Base-by-base conservation (phyloP, 2,888 invertebrate genomes). In the Apamea monoglypha region DNA sequence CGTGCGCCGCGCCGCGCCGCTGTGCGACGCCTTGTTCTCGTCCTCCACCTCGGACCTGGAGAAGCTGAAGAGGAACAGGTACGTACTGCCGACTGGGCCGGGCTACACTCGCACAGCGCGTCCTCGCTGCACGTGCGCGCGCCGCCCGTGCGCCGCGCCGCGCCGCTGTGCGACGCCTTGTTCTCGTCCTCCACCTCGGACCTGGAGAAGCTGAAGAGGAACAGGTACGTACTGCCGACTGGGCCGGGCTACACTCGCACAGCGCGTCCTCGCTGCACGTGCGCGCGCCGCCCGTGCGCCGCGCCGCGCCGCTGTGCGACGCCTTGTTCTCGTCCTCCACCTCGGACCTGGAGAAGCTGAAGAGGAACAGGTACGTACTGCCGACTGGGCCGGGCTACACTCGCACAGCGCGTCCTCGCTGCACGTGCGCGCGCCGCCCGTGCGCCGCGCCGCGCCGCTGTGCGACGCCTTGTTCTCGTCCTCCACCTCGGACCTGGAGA, bases 1-100 rank as follows among this genome's bases (percentile, higher is more conserved):
- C 78, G 89, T 78, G 82, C 88, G 71, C 74, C 87, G 79, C 80
- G 63, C 75, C 78, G 91, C 91, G 74, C 92, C 93, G 61, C 93
- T 93, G 12, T 84, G 90, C 32, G 93, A 92, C 91, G 92, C 93
- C 59, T 91, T 93, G 16, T 91, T 93, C 90, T 92, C 92, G 25
- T 91, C 94, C 78, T 96, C 96, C 88, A 95, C 96, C 1, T 94
- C 96, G 0, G 96, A 96, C 83, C 89, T 96, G 47, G 95, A 95
- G 91, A 92, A 92, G 63, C 92, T 96, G 59, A 93, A 94, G 87
- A 87, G 95, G 78, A 94, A 93, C 88, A 93, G 93, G 95, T 76
- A 59, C 21, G 74, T 61, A 21, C 21, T 61, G 59, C 0, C n/a
- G 14, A 53, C 53, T 21, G 8, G 25, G 53, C 21, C 53, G 53